Base-by-base conservation (phyloP, 2,888 invertebrate species). In the Adela reaumurella region DNA sequence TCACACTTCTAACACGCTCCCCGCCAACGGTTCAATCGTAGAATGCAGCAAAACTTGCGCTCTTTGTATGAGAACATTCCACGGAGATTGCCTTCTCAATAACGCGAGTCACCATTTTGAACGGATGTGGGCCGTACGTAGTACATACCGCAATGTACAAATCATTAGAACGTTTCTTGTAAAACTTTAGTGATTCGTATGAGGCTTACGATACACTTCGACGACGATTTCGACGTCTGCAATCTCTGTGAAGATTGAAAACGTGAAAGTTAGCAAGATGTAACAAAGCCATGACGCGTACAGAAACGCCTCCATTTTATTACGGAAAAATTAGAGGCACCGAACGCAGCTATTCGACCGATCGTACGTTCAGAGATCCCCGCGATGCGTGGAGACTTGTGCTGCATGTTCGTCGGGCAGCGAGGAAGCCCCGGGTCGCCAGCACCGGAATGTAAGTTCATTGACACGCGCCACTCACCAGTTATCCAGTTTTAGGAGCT, bases 401-500 rank as follows among this genome's bases (percentile, higher is more conserved):
- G n/a, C n/a, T n/a, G n/a, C n/a, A n/a, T n/a, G n/a, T n/a, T n/a
- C n/a, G n/a, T n/a, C n/a, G n/a, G n/a, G n/a, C n/a, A 74, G 82
- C 82, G 84, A 83, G 83, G 83, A 83, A n/a, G n/a, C n/a, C 8
- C 35, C 35, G 14, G 35, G 35, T 3, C 35, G 6, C 35, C 11
- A 8, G 35, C 4, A 14, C 14, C 35, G 77, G 79, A 79, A 78
- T 79, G 78, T 78, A 79, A 79, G 79, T 79, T 80, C 79, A 80
- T 79, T 80, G 80, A 80, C 80, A 79, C 79, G 78, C 77, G 78
- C 64, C 67, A 88, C 91, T 92, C 82, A 93, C 95, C 95, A 95
- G 74, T 92, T 90, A 82, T 95, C 95, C 82, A 95, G 83, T 81
- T 94, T 94, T 76, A 95, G 89, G 67, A 94, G 85, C 79, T 95